These are phyloP conservation scores for Acrobeloides nanus DNA, from an alignment of 2,888 invertebrate species.

Conservation along the genomic window DNA sequence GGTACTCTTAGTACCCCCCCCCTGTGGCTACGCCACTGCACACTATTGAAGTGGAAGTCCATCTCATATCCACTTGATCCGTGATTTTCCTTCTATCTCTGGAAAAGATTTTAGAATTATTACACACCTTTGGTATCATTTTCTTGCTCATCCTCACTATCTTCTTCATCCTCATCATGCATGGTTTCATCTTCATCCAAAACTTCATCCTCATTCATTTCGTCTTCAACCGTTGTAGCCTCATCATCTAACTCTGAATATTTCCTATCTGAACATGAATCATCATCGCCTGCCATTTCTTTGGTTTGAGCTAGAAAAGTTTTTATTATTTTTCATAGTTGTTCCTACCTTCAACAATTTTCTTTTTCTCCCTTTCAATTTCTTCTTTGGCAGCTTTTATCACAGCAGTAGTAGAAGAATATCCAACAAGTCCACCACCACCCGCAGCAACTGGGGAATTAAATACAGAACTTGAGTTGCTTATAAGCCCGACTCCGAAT, in stretches of 20 bases:
- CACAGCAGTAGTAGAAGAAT: too few species aligned
- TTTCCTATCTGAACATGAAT: not conserved
- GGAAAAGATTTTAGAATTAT: constrained; percentile 12
- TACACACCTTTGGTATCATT: constrained; percentile 51
- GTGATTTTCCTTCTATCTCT: too few species aligned
- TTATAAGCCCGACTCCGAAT: too few species aligned
- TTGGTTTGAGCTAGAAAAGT: not conserved
- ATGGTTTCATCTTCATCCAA: constrained; percentile 10
- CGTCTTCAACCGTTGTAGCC: constrained; percentile 3
- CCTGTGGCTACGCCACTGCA: too few species aligned
- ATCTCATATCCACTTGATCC: not conserved
- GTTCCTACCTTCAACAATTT: constrained; percentile 18
- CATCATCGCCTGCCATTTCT: not conserved
- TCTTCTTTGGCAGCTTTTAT: constrained; percentile 33
- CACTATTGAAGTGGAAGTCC: too few species aligned
- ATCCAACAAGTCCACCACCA: too few species aligned
- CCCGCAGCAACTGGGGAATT: too few species aligned
- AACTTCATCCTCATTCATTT: constrained; percentile 8
- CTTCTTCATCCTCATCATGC: constrained; percentile 16
- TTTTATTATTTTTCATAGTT: not conserved
- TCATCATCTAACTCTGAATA: constrained; percentile 9
- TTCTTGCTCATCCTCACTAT: constrained; percentile 34
- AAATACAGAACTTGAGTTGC: too few species aligned
- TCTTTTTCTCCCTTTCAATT: constrained; percentile 29
- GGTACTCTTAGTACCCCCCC: too few species aligned